Evolutionary conservation across 2,888 invertebrate genomes (phyloP).

Genomic region (Rhogogaster chlorosoma): DNA sequence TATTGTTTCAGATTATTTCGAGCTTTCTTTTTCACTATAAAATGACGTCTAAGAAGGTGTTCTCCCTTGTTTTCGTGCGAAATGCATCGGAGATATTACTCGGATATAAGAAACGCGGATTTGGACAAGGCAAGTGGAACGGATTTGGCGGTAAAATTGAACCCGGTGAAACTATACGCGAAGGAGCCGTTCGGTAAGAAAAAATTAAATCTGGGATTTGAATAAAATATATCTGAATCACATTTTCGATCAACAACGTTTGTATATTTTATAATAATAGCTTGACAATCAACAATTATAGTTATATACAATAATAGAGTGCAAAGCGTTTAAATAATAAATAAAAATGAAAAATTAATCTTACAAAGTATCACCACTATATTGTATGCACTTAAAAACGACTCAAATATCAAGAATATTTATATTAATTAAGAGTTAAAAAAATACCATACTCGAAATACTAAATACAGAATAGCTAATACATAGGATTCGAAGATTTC

Average conservation of each 20-base stretch:
- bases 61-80: slow-evolving; percentile 79
- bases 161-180: slow-evolving; percentile 81
- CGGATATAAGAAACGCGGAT: slow-evolving; percentile 87
- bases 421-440: background rate
- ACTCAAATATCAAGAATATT: slow-evolving; percentile 11
- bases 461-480: background rate
- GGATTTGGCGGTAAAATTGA: slow-evolving; percentile 91
- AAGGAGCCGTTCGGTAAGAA: slow-evolving; percentile 82
- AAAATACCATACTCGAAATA: background rate
- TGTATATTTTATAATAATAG: slow-evolving; percentile 26
- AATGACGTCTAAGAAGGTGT: slow-evolving; percentile 64
- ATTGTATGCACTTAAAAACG: background rate
- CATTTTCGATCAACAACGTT: slow-evolving; percentile 26
- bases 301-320: slow-evolving; percentile 14
- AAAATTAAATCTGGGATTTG: background rate
- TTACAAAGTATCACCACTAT: slow-evolving; percentile 23
- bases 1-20: background rate
- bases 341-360: background rate
- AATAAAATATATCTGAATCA: background rate
- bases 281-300: slow-evolving; percentile 30
- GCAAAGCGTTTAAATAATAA: background rate
- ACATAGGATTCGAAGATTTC: background rate
- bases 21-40: background rate
- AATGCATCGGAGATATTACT: slow-evolving; percentile 79
- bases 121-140: slow-evolving; percentile 87